Evolutionary conservation across 2,113 vertebrate genomes (phyloP).

Genomic region (Argyrosomus japonicus): DNA sequence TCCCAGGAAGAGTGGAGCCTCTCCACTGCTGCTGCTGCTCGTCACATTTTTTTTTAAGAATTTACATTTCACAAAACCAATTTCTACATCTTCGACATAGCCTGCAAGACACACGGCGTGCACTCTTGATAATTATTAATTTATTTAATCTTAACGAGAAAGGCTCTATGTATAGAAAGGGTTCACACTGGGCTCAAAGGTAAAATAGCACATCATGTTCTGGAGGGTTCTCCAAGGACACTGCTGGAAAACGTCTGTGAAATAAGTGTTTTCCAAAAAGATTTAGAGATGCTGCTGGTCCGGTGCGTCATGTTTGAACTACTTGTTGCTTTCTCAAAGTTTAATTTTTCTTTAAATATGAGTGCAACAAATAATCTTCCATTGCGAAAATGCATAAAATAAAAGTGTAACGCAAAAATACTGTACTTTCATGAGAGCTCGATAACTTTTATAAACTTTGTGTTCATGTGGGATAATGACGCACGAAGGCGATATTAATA

Average conservation of each 20-base stretch:
- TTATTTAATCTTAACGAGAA: conserved; percentile 52
- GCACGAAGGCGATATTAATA: neutral
- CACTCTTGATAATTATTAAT: conserved; percentile 52
- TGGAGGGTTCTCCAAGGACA: conserved; percentile 16
- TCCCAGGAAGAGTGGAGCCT: conserved; percentile 33
- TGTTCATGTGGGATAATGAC: neutral
- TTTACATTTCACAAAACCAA: conserved; percentile 64
- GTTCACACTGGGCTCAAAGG: conserved; percentile 31
- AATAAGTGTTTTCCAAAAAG: conserved; percentile 3
- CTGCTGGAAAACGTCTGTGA: conserved; percentile 20
- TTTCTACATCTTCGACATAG: conserved; percentile 6
- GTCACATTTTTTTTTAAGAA: conserved; percentile 32
- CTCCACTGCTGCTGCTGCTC: conserved; percentile 25
- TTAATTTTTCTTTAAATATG: neutral
- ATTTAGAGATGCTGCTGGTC: neutral
- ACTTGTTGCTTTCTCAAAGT: conserved; percentile 65
- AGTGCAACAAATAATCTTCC: neutral
- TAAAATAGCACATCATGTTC: conserved; percentile 58
- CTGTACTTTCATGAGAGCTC: neutral
- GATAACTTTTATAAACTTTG: neutral
- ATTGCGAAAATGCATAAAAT: neutral
- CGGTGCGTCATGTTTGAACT: neutral
- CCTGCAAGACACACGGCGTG: conserved; percentile 28
- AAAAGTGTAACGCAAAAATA: neutral
- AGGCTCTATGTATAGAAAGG: conserved; percentile 16